Percentiles rank a stretch among this genome's conserved stretches.
These are phyloP conservation scores for Horisme vitalbata DNA, from an alignment of 2,888 invertebrate species.

Conservation along the genomic window DNA sequence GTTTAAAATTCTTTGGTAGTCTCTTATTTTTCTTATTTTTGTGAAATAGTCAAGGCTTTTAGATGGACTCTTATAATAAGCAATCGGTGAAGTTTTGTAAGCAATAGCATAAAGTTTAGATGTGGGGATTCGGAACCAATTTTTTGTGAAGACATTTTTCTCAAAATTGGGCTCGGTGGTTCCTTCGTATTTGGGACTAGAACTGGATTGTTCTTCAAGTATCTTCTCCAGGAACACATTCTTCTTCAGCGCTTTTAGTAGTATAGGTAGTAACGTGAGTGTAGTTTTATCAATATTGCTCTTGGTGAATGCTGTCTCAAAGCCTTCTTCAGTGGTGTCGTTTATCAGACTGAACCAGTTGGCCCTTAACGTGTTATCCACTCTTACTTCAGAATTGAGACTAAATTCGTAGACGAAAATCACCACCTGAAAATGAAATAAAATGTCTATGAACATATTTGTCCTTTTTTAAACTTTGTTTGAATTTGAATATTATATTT, in stretches of 20 bases:
- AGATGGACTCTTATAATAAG: constrained; percentile 49
- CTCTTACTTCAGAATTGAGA: constrained; percentile 41
- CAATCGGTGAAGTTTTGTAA: constrained; percentile 57
- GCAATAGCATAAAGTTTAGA: constrained; percentile 51
- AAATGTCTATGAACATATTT: too few species aligned
- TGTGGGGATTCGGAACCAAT: constrained; percentile 50
- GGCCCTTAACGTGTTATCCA: constrained; percentile 35
- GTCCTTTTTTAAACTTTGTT: too few species aligned
- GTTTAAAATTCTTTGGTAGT: constrained; percentile 61
- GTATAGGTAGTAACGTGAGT: constrained; percentile 56
- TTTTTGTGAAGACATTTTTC: constrained; percentile 50
- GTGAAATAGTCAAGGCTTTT: constrained; percentile 64
- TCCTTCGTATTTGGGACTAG: constrained; percentile 40
- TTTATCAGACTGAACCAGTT: constrained; percentile 59
- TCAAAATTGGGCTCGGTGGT: constrained; percentile 46
- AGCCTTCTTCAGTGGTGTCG: constrained; percentile 42
- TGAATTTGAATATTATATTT: too few species aligned
- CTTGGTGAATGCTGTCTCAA: constrained; percentile 46
- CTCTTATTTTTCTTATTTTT: constrained; percentile 62
- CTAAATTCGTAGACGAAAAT: constrained; percentile 65
- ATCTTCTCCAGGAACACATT: constrained; percentile 55
- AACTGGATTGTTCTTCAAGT: constrained; percentile 49
- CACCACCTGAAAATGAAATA: constrained; percentile 58
- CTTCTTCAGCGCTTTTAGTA: constrained; percentile 60
- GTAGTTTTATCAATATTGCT: constrained; percentile 50